These are phyloP conservation scores for Apus apus DNA, from an alignment of 2,113 vertebrate species.

Conservation along the genomic window DNA sequence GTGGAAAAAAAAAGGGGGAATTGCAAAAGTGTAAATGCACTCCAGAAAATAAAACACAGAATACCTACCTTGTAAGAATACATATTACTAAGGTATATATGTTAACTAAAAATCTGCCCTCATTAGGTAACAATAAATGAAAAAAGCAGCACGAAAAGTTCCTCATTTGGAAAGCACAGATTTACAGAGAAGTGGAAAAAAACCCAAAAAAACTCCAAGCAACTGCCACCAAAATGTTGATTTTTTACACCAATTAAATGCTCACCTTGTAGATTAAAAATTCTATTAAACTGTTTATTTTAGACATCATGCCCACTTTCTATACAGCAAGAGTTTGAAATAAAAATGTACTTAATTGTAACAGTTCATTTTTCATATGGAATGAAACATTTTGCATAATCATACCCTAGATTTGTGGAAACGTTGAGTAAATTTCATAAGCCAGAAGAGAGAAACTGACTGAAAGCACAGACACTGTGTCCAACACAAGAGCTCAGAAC, in stretches of 20 bases:
- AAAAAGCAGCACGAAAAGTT: neutral
- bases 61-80: conserved; percentile 40
- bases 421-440: conserved; percentile 20
- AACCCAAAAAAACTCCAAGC: neutral
- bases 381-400: conserved; percentile 51
- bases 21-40: neutral
- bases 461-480: conserved; percentile 1
- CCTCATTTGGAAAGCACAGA: conserved; percentile 2
- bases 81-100: neutral
- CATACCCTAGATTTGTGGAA: conserved; percentile 27
- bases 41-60: neutral
- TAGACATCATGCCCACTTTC: conserved; percentile 37
- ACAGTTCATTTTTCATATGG: conserved; percentile 22
- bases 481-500: conserved; percentile 34
- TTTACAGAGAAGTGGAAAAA: conserved; percentile 3
- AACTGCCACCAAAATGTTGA: conserved; percentile 5
- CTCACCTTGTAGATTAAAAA: conserved; percentile 59
- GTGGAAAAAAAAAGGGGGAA: neutral
- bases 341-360: conserved; percentile 13
- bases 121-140: neutral
- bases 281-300: conserved; percentile 55
- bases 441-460: conserved; percentile 34
- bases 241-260: conserved; percentile 54
- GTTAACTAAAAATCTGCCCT: neutral
- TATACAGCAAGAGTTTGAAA: conserved; percentile 45